Evolutionary conservation across 53 echinoderm and acorn worm genomes (phyloP).

Genomic region (Holothuria scabra): DNA sequence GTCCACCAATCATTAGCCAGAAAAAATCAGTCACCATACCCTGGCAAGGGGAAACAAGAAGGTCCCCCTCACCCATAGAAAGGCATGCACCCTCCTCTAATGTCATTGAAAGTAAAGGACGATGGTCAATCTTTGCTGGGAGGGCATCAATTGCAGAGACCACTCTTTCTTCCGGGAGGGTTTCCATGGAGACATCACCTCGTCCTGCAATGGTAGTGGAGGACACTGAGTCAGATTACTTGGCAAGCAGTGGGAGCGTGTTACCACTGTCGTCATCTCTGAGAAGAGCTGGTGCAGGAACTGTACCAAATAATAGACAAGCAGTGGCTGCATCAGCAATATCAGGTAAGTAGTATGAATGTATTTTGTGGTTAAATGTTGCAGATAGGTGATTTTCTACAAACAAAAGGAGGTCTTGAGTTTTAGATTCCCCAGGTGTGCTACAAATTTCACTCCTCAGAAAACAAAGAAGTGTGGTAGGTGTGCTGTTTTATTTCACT

Average conservation of each 20-base stretch:
- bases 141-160: slow-evolving; percentile 53
- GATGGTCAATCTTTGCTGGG: slow-evolving; percentile 82
- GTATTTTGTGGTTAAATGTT: background rate
- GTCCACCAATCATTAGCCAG: slow-evolving; percentile 37
- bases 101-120: slow-evolving; percentile 34
- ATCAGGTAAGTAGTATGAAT: slow-evolving; percentile 64
- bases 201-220: slow-evolving; percentile 51
- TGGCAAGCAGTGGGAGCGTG: slow-evolving; percentile 24
- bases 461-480: no score
- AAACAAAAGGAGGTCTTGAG: no score
- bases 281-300: slow-evolving; percentile 76
- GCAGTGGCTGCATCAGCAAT: slow-evolving; percentile 85
- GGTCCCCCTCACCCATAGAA: background rate
- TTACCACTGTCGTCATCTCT: slow-evolving; percentile 64
- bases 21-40: background rate
- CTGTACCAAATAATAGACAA: slow-evolving; percentile 77
- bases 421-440: no score
- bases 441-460: no score
- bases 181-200: slow-evolving; percentile 58
- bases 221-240: slow-evolving; percentile 38
- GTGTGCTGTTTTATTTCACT: no score
- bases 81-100: background rate
- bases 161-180: slow-evolving; percentile 62
- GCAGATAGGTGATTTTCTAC: no score
- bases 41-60: slow-evolving; percentile 16